Percentiles rank a stretch among this genome's conserved stretches.
These are phyloP conservation scores for Hemitrygon akajei DNA, from an alignment of 2,797 vertebrate species.

Conservation along the genomic window DNA sequence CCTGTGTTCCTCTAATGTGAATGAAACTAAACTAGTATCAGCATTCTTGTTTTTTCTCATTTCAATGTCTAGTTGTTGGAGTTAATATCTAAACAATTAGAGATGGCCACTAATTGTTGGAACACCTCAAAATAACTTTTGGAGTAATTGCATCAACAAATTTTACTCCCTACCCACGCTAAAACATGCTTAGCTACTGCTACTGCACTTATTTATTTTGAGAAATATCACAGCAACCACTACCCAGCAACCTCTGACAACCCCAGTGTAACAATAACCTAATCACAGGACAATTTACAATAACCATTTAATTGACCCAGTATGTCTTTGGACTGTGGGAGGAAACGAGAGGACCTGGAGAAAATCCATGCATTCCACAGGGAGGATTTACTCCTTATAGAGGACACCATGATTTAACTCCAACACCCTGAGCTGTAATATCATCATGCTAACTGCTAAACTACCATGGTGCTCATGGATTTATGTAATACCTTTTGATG, in stretches of 20 bases:
- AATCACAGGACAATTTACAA: too few species aligned
- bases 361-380: too few species aligned
- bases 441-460: too few species aligned
- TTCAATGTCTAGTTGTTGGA: background rate
- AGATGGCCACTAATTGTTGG: background rate
- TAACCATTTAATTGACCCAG: too few species aligned
- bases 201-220: background rate
- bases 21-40: background rate
- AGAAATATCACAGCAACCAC: too few species aligned
- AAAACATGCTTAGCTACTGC: background rate
- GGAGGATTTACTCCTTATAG: too few species aligned
- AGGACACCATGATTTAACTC: too few species aligned
- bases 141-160: background rate
- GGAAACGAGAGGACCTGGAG: too few species aligned
- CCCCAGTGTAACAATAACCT: too few species aligned
- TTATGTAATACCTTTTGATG: background rate
- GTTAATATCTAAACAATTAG: background rate
- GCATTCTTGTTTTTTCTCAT: background rate
- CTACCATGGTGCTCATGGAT: background rate
- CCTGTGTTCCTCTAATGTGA: background rate
- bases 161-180: background rate
- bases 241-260: too few species aligned
- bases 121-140: background rate
- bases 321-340: too few species aligned
- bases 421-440: too few species aligned